Evolutionary conservation across 2,797 vertebrate genomes (phyloP).

Genomic region (Hydrocynus forskahlii): DNA sequence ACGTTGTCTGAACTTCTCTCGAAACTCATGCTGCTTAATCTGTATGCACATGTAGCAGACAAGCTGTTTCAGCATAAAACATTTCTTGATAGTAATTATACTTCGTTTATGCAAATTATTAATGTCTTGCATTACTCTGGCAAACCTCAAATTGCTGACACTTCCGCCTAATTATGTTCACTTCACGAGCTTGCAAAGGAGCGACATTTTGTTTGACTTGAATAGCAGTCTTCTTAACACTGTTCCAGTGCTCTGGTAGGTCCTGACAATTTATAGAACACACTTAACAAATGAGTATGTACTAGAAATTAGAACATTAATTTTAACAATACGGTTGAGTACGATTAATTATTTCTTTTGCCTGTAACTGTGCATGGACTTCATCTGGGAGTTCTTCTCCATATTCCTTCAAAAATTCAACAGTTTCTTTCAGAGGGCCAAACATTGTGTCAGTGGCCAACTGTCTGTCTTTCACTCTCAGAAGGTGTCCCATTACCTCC

Average conservation of each 20-base stretch:
- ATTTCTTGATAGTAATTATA: no score
- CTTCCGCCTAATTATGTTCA: slow-evolving; percentile 71
- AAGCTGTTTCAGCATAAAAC: background rate
- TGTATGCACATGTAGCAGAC: slow-evolving; percentile 40
- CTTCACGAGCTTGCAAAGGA: slow-evolving; percentile 79
- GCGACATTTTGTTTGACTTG: slow-evolving; percentile 80
- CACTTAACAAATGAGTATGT: background rate
- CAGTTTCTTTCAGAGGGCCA: slow-evolving; percentile 81
- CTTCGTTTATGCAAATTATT: no score
- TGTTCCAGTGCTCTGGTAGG: slow-evolving; percentile 83
- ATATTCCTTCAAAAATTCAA: slow-evolving; percentile 79
- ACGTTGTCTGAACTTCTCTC: slow-evolving; percentile 67
- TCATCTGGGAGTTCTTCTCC: slow-evolving; percentile 78
- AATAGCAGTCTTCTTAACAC: slow-evolving; percentile 76
- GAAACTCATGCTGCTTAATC: slow-evolving; percentile 70
- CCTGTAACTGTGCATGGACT: slow-evolving; percentile 81
- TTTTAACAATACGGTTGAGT: background rate
- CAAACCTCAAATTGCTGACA: slow-evolving; percentile 71
- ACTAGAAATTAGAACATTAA: background rate
- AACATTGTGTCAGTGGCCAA: slow-evolving; percentile 79
- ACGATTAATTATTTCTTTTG: slow-evolving; percentile 40
- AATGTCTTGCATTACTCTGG: no score
- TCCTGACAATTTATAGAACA: slow-evolving; percentile 67
- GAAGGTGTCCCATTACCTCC: slow-evolving; percentile 79
- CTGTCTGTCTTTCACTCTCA: slow-evolving; percentile 80